phyloP scores from a whole-genome alignment of 2,888 invertebrate species.

The Gastracanthus pulcherrimus region DNA sequence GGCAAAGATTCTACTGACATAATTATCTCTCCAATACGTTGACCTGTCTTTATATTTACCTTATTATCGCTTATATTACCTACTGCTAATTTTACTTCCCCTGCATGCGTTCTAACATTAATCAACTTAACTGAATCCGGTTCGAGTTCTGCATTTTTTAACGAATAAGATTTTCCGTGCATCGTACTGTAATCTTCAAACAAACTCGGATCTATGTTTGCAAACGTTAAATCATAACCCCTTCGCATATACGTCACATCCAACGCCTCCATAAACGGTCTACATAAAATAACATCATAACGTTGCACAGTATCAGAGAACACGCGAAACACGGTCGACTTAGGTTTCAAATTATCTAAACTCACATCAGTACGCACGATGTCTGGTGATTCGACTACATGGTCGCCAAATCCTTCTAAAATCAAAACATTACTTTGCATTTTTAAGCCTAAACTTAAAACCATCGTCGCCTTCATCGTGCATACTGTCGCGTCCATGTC shows the following conservation, averaged over 20 bases:
- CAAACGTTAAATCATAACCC: neutral
- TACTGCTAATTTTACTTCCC: neutral
- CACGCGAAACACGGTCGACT: neutral
- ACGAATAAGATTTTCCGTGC: neutral
- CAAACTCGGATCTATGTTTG: neutral
- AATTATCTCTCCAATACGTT: constrained; percentile 19
- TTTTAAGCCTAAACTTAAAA: no score
- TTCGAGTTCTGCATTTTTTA: neutral
- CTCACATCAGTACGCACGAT: no score
- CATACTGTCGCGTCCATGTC: no score
- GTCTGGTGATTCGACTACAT: neutral
- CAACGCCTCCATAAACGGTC: constrained; percentile 31
- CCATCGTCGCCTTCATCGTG: no score
- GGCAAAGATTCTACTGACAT: neutral
- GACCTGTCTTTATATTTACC: neutral
- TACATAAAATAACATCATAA: constrained; percentile 40
- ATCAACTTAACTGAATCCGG: constrained; percentile 29
- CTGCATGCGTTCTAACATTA: constrained; percentile 13
- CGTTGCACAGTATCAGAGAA: constrained; percentile 43
- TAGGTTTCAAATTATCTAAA: neutral
- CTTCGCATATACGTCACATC: neutral
- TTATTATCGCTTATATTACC: neutral
- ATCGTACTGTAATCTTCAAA: neutral
- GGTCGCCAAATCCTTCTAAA: constrained; percentile 8
- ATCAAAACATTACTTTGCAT: neutral